Conservation (phyloP, 2,888 invertebrate genomes). For the Pasiphila rectangulata region DNA sequence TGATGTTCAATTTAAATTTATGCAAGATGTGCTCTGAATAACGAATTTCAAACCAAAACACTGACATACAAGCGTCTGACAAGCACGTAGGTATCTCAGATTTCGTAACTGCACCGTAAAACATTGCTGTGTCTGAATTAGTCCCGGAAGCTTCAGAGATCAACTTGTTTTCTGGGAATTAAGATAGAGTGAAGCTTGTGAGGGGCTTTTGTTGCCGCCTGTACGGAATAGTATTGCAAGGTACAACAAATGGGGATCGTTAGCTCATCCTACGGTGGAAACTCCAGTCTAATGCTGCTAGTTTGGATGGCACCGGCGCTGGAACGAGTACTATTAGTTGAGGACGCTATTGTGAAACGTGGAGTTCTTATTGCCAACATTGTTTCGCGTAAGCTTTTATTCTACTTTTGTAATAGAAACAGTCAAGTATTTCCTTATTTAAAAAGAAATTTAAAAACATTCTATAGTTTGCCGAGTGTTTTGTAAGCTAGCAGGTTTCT, state of each 20-base stretch:
- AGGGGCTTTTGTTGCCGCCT: slow-evolving; percentile 24
- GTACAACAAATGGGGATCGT: slow-evolving; percentile 50
- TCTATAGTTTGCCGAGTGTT: too few relatives aligned
- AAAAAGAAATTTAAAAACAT: not conserved
- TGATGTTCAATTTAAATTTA: too few relatives aligned
- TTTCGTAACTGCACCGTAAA: too few relatives aligned
- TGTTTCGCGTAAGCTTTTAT: not conserved
- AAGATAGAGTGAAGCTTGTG: slow-evolving; percentile 5
- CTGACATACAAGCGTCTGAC: not conserved
- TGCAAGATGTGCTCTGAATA: too few relatives aligned
- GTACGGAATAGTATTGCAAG: slow-evolving; percentile 20
- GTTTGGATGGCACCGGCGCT: slow-evolving; percentile 14
- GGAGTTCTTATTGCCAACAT: not conserved
- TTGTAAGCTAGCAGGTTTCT: not conserved
- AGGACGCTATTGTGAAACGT: slow-evolving; percentile 3
- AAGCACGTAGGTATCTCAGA: too few relatives aligned
- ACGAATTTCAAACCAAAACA: too few relatives aligned
- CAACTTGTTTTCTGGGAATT: not conserved
- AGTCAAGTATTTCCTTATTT: not conserved
- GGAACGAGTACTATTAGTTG: slow-evolving; percentile 4
- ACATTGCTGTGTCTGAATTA: not conserved
- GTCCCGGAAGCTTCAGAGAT: not conserved
- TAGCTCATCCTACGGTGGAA: slow-evolving; percentile 43
- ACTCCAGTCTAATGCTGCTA: slow-evolving; percentile 31
- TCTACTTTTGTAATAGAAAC: not conserved